Base-by-base conservation (phyloP, 2,113 vertebrate species). In the Dipodomys stephensi region DNA sequence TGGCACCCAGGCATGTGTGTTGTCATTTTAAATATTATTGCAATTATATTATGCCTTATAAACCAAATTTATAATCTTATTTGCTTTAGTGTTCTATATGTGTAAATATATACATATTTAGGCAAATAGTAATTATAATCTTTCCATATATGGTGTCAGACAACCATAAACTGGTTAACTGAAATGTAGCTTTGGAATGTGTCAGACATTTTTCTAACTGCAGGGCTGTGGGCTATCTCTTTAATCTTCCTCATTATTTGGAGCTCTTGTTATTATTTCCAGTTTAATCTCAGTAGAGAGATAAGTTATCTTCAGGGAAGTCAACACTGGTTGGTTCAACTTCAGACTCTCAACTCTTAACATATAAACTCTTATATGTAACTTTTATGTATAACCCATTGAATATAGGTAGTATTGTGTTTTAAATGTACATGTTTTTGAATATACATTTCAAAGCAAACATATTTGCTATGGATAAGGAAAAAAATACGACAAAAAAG, bases 11-110 rank as follows among this genome's bases (percentile, higher is more conserved):
- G 49, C 49, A 49, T 49, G 49, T 49, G 49, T 49, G 25, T 44
- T 85, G 13, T 88, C 27, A 90, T 77, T 68, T 74, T 93, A 89
- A 93, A 85, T 76, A 19, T 19, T 32, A 15, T 53, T 93, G 2
- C 93, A 76, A 32, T 82, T 85, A 22, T 83, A 3, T 65, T 44
- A 44, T 20, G 10, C 8, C 6, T 87, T 79, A n/a, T 88, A 90
- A 92, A 68, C 16, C 12, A 81, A 93, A 85, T 82, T 79, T 19
- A 20, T 80, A 76, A 93, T n/a, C 62, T 5, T 64, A 64, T 7
- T 62, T 64, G 23, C 20, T 25, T 23, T 64, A 25, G 62, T 64
- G 62, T 20, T 64, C 23, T 35, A 39, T 85, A 7, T 86, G 16
- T 22, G 1, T 68, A 90, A 30, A 39, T 62, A 67, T 69, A 16